These are phyloP conservation scores for Theropithecus gelada DNA, from an alignment of 2,113 vertebrate genomes.

Conservation along the genomic window DNA sequence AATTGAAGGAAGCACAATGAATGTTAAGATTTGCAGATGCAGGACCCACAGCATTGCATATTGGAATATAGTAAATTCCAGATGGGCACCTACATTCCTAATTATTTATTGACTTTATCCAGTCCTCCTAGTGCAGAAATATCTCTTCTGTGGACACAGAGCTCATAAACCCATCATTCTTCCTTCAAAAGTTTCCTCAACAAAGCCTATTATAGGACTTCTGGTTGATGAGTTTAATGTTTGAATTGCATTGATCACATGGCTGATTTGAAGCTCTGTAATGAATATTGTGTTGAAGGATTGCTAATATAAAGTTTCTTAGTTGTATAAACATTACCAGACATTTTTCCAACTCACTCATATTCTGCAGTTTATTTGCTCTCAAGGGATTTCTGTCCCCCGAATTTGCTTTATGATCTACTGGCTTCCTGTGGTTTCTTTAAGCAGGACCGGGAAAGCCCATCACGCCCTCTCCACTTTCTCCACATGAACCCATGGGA, in stretches of 20 bases:
- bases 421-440: background rate
- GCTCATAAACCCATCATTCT: background rate
- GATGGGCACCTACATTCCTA: background rate
- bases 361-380: background rate
- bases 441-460: background rate
- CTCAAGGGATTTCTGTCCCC: background rate
- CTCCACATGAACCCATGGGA: too few relatives aligned
- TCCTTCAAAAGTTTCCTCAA: accelerated
- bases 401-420: too few relatives aligned
- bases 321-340: background rate
- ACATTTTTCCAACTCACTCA: background rate
- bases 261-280: too few relatives aligned
- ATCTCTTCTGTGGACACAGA: background rate
- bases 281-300: background rate
- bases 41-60: background rate
- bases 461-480: background rate
- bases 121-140: background rate
- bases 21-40: background rate
- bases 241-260: too few relatives aligned
- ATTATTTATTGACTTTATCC: background rate
- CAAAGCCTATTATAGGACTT: background rate
- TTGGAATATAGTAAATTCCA: background rate
- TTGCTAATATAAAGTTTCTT: background rate
- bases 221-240: accelerated
- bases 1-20: background rate